phyloP scores from a whole-genome alignment of 2,797 vertebrate genomes.

The Sciurus carolinensis region DNA sequence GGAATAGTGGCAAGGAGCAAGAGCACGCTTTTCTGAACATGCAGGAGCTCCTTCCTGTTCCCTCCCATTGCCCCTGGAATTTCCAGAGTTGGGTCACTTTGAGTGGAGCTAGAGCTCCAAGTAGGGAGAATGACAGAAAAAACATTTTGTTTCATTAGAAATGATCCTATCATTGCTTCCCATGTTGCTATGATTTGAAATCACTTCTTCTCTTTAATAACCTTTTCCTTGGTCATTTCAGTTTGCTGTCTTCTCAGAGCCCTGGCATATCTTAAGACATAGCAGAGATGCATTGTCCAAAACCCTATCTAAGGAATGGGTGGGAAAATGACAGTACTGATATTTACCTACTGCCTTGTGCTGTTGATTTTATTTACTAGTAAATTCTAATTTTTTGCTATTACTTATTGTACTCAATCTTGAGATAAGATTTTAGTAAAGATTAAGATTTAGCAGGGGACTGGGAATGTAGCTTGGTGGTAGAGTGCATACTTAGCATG shows the following conservation, averaged over 20 bases:
- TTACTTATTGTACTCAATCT: neutral
- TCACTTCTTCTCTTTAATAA: slow-evolving; percentile 26
- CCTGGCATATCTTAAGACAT: neutral
- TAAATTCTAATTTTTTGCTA: neutral
- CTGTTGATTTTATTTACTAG: neutral
- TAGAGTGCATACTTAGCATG: neutral
- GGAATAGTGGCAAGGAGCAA: neutral
- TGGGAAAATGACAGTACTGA: neutral
- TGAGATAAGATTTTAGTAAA: slow-evolving; percentile 27
- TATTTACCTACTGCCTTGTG: rapidly evolving
- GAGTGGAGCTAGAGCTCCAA: neutral
- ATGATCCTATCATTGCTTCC: neutral
- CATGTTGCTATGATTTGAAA: neutral
- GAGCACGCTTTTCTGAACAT: neutral
- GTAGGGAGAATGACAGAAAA: slow-evolving; percentile 4
- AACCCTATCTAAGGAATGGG: neutral
- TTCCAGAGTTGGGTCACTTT: neutral
- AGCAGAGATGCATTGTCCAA: neutral
- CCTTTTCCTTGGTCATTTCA: neutral
- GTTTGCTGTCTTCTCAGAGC: neutral
- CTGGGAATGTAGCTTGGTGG: neutral
- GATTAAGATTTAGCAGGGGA: neutral
- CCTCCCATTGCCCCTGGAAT: neutral
- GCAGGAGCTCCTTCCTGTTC: neutral
- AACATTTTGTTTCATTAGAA: slow-evolving; percentile 40